These are phyloP conservation scores for Catharus bicknelli DNA, from an alignment of 2,113 vertebrate genomes.

Conservation along the genomic window DNA sequence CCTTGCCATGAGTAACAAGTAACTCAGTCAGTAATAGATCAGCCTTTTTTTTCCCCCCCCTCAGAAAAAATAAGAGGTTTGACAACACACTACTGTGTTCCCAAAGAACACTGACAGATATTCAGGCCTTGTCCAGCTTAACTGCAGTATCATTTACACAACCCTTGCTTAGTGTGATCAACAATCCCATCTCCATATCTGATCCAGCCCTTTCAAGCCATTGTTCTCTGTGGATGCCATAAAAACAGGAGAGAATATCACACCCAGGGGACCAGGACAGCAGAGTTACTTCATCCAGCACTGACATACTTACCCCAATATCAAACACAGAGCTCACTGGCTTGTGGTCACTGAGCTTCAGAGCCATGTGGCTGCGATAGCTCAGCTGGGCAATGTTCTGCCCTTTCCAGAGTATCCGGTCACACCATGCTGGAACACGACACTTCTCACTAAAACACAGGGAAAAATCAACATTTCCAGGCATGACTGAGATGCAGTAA, in stretches of 20 bases:
- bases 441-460: constrained; percentile 87
- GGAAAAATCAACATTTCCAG: not conserved
- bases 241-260: not conserved
- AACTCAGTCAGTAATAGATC: not conserved
- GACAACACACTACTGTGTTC: not conserved
- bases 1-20: not conserved
- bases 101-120: not conserved
- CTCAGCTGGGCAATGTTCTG: constrained; percentile 83
- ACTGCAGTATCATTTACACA: not conserved
- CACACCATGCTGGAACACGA: constrained; percentile 93
- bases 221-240: not conserved
- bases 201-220: not conserved
- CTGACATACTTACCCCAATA: constrained; percentile 81
- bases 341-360: constrained; percentile 96
- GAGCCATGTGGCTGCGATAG: constrained; percentile 91
- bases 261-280: not conserved
- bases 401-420: constrained; percentile 93
- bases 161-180: not conserved
- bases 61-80: not conserved
- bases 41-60: accelerated
- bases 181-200: not conserved
- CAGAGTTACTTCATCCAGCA: not conserved
- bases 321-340: constrained; percentile 91
- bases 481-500: not conserved
- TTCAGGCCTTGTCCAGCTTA: not conserved